Conservation (phyloP, 1,140 invertebrate species). For the Sesamia nonagrioides region DNA sequence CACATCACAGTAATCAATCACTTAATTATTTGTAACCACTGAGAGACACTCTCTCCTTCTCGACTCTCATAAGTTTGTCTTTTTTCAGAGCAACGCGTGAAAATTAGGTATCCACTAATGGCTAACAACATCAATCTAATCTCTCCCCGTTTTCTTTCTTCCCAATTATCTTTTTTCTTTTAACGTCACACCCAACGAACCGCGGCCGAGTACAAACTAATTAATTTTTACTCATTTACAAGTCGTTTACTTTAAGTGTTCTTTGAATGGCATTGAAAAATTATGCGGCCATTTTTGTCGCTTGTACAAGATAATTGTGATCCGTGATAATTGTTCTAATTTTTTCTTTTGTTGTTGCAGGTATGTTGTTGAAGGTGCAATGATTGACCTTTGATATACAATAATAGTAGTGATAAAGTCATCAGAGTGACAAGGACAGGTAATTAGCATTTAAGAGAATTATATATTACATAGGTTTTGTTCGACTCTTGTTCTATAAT, state of each 20-base stretch:
- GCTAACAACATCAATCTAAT: constrained; percentile 59
- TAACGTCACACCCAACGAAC: constrained; percentile 55
- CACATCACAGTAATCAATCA: constrained; percentile 16
- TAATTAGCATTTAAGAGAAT: constrained; percentile 11
- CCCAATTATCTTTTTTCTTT: constrained; percentile 69
- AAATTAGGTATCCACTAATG: constrained; percentile 53
- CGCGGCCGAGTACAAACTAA: constrained; percentile 63
- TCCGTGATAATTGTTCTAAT: constrained; percentile 43
- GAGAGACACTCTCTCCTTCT: not conserved
- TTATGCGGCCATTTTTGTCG: constrained; percentile 31
- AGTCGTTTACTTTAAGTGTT: constrained; percentile 61
- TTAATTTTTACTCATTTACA: constrained; percentile 78
- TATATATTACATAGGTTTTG: not conserved
- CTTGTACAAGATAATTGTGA: constrained; percentile 38
- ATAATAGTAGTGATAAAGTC: not conserved
- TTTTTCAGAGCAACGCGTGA: constrained; percentile 46
- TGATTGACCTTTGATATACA: constrained; percentile 11
- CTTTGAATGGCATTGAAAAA: constrained; percentile 46
- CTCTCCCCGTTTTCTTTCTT: constrained; percentile 50
- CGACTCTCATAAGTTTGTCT: constrained; percentile 23
- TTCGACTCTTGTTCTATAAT: not conserved
- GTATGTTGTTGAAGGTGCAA: constrained; percentile 35
- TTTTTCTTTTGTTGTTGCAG: constrained; percentile 40
- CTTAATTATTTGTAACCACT: constrained; percentile 13
- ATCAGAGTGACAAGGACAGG: constrained; percentile 15